Conservation (phyloP, 2,888 invertebrate genomes). For the Carpatolechia fugitivella region DNA sequence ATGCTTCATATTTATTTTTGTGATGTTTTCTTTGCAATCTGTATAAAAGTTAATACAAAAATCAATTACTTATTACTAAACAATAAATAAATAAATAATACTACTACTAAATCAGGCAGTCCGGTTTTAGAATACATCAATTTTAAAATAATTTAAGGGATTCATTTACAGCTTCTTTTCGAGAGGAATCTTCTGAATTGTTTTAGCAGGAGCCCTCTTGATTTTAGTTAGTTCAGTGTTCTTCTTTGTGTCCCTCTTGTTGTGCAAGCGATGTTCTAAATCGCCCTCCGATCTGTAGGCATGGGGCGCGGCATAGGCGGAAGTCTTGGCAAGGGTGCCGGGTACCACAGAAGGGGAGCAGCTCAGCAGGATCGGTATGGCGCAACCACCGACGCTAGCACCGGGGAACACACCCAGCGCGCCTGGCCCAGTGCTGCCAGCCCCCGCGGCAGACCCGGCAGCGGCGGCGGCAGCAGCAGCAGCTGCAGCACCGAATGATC, state of each 20-base stretch:
- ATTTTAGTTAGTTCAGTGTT: constrained; percentile 29
- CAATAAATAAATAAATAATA: constrained; percentile 12
- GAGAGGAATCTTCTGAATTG: constrained; percentile 11
- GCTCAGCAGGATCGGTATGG: constrained; percentile 63
- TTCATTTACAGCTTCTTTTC: constrained; percentile 15
- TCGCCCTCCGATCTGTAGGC: constrained; percentile 55
- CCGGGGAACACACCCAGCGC: constrained; percentile 64
- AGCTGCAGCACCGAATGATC: constrained; percentile 27
- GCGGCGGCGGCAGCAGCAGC: not conserved
- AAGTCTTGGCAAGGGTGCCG: constrained; percentile 55
- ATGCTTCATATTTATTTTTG: constrained; percentile 18
- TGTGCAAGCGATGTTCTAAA: constrained; percentile 40
- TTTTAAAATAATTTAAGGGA: not conserved
- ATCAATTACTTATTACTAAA: not conserved
- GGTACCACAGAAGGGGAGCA: constrained; percentile 65
- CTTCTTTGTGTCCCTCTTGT: constrained; percentile 55
- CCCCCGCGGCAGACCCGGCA: not conserved
- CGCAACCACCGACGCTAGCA: constrained; percentile 61
- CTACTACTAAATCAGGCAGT: not conserved
- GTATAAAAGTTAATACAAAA: constrained; percentile 14
- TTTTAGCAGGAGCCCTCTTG: constrained; percentile 20
- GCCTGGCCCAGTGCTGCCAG: constrained; percentile 26
- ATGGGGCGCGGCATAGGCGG: constrained; percentile 39
- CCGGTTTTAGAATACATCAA: not conserved
- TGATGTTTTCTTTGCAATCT: constrained; percentile 14